Percentiles rank a stretch among this genome's conserved stretches.
Conservation (phyloP, 1,140 invertebrate species). For the Frieseomelitta varia region DNA sequence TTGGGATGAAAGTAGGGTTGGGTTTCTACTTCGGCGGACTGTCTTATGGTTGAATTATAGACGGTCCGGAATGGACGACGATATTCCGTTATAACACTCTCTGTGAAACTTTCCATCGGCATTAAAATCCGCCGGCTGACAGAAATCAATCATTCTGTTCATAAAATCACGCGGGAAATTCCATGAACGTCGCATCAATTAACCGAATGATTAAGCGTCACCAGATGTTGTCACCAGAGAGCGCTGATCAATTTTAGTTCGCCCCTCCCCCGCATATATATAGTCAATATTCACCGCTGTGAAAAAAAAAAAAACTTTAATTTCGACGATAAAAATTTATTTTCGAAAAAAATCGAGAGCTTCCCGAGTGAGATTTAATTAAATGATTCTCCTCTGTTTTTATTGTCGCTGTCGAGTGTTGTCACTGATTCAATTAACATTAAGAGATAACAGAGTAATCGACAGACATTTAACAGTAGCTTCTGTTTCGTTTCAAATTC, state of each 20-base stretch:
- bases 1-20: neutral
- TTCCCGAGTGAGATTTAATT: neutral
- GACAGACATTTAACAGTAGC: no score
- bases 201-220: neutral
- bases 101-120: neutral
- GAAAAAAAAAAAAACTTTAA: neutral
- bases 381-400: neutral
- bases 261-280: neutral
- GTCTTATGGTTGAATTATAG: neutral
- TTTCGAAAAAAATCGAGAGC: neutral
- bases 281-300: neutral
- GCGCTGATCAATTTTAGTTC: conserved; percentile 2
- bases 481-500: no score
- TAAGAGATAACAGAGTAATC: no score
- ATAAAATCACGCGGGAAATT: neutral
- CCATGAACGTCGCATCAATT: conserved; percentile 1
- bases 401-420: neutral
- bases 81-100: neutral
- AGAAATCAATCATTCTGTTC: conserved; percentile 13
- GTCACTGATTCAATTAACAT: neutral
- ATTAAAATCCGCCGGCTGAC: neutral
- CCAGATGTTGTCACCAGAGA: neutral
- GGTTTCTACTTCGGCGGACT: neutral
- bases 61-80: neutral
- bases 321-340: neutral